Evolutionary conservation across 2,113 vertebrate species (phyloP).

Genomic region (Serilophus lunatus): DNA sequence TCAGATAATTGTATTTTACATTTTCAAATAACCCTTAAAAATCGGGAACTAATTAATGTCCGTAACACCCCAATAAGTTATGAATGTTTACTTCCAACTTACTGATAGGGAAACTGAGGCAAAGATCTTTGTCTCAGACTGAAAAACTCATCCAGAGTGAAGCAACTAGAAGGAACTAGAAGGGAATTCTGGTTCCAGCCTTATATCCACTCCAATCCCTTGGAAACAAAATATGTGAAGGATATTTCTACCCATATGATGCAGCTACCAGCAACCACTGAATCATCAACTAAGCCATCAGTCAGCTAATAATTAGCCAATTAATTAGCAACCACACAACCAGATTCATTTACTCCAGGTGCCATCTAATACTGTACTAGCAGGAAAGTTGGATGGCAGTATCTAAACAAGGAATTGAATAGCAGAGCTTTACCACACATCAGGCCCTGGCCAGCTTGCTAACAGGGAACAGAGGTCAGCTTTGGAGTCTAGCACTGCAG

Average conservation of each 20-base stretch:
- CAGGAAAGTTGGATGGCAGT: not conserved
- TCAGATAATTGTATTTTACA: constrained; percentile 7
- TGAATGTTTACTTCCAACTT: not conserved
- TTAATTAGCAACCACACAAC: constrained; percentile 51
- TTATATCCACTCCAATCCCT: not conserved
- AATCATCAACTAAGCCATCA: constrained; percentile 56
- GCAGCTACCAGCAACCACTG: constrained; percentile 17
- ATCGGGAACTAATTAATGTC: not conserved
- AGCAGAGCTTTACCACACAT: not conserved
- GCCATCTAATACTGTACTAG: constrained; percentile 11
- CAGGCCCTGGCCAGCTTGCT: not conserved
- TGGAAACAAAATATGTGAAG: constrained; percentile 8
- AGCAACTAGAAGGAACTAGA: not conserved
- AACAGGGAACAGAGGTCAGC: not conserved
- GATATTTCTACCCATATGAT: not conserved
- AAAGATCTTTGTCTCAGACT: not conserved
- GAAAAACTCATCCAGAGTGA: not conserved
- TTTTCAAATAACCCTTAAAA: constrained; percentile 44
- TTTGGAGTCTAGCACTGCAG: not conserved
- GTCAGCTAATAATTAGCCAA: constrained; percentile 59
- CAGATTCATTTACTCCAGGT: constrained; percentile 16
- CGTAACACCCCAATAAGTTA: not conserved
- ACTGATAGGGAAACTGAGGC: constrained; percentile 26
- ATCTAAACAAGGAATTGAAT: not conserved
- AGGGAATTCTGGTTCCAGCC: not conserved